Percentiles rank a stretch among this genome's conserved stretches.
Conservation (phyloP, 2,888 invertebrate species). For the Athalia cordata region DNA sequence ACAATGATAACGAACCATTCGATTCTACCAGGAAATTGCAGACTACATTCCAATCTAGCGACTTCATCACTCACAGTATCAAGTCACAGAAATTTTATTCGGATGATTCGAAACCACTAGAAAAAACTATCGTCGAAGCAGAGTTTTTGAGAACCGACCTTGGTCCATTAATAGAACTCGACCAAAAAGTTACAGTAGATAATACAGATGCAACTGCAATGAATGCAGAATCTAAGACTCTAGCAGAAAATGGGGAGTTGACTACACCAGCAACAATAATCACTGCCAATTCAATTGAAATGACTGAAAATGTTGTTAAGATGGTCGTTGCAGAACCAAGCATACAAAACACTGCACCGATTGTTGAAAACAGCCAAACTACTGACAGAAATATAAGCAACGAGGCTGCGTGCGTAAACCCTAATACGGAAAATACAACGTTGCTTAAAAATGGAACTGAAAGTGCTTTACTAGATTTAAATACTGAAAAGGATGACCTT, state of each 20-base stretch:
- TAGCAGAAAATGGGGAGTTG: background rate
- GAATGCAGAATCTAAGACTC: background rate
- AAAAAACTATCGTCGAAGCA: conserved; percentile 32
- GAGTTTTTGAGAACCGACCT: conserved; percentile 11
- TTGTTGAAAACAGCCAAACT: conserved; percentile 1
- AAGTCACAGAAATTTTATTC: conserved; percentile 54
- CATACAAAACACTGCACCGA: background rate
- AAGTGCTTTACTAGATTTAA: conserved; percentile 33
- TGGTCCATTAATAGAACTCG: conserved; percentile 3
- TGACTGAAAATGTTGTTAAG: conserved; percentile 21
- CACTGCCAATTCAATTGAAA: conserved; percentile 36
- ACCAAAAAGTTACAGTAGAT: background rate
- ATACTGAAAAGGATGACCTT: conserved; percentile 15
- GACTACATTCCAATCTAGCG: conserved; percentile 69
- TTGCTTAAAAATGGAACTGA: conserved; percentile 18
- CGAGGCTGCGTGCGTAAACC: conserved; percentile 1
- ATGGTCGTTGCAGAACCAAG: background rate
- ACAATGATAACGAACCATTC: conserved; percentile 56
- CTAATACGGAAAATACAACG: background rate
- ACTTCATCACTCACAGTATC: conserved; percentile 59
- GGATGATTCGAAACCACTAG: conserved; percentile 8
- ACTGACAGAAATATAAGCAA: background rate
- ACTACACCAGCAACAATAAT: conserved; percentile 10
- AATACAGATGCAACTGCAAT: background rate
- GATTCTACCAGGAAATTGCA: conserved; percentile 63